Evolutionary conservation across 2,888 invertebrate genomes (phyloP).

Genomic region (Phortica magna): DNA sequence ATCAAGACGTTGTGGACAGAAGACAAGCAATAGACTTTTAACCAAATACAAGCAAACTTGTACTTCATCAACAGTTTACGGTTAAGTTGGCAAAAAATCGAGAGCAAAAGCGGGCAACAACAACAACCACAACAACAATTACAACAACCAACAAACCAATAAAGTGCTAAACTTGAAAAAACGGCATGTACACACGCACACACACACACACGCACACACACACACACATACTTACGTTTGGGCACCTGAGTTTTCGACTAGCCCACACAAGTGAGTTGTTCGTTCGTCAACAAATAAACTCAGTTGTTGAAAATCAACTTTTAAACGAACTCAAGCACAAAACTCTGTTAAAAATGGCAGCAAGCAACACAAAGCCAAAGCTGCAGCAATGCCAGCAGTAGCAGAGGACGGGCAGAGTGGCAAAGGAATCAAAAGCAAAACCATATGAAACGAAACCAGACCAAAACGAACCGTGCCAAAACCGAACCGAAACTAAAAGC

Average conservation of each 20-base stretch:
- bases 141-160: constrained; percentile 40
- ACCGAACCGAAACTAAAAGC: constrained; percentile 27
- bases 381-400: not conserved
- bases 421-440: not conserved
- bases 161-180: constrained; percentile 42
- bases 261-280: constrained; percentile 62
- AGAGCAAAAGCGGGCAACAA: constrained; percentile 35
- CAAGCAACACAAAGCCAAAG: not conserved
- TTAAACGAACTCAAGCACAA: constrained; percentile 34
- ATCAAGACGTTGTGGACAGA: not conserved
- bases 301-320: constrained; percentile 70
- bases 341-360: not conserved
- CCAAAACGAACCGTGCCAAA: constrained; percentile 4
- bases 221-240: constrained; percentile 25
- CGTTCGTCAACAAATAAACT: constrained; percentile 60
- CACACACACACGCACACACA: not conserved
- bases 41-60: constrained; percentile 46
- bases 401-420: too few species aligned
- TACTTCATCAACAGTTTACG: constrained; percentile 71
- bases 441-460: not conserved
- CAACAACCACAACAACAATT: constrained; percentile 35
- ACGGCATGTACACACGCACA: not conserved
- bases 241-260: constrained; percentile 33
- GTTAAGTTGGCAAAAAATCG: constrained; percentile 59
- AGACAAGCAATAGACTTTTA: not conserved